Evolutionary conservation across 2,888 invertebrate genomes (phyloP), one percentile per base, ranked within the genome.

Genomic region (Cerceris ruficornis): DNA sequence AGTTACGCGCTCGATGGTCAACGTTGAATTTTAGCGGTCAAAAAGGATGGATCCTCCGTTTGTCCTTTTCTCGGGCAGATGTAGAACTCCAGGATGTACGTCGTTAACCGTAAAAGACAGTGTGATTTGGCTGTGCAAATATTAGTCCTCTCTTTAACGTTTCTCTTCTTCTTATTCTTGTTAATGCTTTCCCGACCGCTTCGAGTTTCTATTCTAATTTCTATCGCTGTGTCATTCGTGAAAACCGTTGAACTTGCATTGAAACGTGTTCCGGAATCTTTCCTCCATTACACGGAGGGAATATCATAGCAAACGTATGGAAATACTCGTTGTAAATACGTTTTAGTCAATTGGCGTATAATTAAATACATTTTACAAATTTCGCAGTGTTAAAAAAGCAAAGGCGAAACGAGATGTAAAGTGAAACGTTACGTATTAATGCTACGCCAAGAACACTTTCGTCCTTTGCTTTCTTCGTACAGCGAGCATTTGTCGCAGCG

Each of bases 51-150:
- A 7, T 4, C 14, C 17, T 50, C 42, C 54, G 14, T 28, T 28
- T 49, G 14, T 49, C 39, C 61, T 55, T 50, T 43, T n/a, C 49
- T 64, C 52, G 59, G 17, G 57, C 11, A 4, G 28, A 9, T 42
- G 41, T 49, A n/a, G 52, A 28, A 65, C 59, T 52, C n/a, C 46
- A 42, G 11, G 60, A 46, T 39, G 8, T 54, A 52, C 15, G 57
- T 54, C 60, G 43, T 55, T 75, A 77, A 83, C 77, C 62, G 68
- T 61, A 65, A 72, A n/a, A 52, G 72, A 68, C 69, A 75, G 73
- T 80, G 75, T 75, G 77, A 83, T 74, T 83, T 69, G 69, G 59
- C 28, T 68, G 50, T 57, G 81, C 77, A 84, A 83, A 84, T 83
- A 81, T 84, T 84, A 70, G 77, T 15, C 58, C 59, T 41, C 68